These are phyloP conservation scores for Neolamprologus caudopunctatus DNA, from an alignment of 2,113 vertebrate genomes.

Conservation along the genomic window DNA sequence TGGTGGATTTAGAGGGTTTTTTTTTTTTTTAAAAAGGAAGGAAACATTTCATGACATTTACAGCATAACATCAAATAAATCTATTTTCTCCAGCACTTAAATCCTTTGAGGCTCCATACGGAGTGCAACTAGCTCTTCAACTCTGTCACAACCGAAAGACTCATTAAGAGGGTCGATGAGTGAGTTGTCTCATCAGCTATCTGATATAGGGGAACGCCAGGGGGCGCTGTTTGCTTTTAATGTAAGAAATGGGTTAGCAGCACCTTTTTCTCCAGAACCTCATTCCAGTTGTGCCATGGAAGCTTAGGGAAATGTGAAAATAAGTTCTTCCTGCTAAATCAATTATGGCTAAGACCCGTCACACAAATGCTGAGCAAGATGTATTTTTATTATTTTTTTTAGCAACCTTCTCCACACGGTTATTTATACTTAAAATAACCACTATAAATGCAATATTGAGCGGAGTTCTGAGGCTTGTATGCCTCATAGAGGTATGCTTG, in stretches of 20 bases:
- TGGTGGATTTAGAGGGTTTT: rapidly evolving
- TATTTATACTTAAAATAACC: background rate
- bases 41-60: background rate
- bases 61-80: background rate
- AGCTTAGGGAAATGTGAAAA: background rate
- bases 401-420: background rate
- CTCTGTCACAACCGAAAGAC: background rate
- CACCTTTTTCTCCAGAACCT: background rate
- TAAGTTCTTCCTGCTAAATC: background rate
- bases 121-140: background rate
- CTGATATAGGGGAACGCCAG: background rate
- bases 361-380: background rate
- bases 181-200: background rate
- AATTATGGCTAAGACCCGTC: background rate
- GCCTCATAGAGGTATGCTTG: background rate
- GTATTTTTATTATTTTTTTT: background rate
- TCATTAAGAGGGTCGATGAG: background rate
- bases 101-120: background rate
- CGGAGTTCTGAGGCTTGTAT: background rate
- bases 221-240: slow-evolving; percentile 7
- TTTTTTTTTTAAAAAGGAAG: background rate
- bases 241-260: background rate
- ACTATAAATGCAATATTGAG: background rate
- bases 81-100: background rate
- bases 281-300: background rate